Evolutionary conservation across 2,113 vertebrate species (phyloP), one percentile per base, ranked within the genome.

Genomic region (Murina feae): DNA sequence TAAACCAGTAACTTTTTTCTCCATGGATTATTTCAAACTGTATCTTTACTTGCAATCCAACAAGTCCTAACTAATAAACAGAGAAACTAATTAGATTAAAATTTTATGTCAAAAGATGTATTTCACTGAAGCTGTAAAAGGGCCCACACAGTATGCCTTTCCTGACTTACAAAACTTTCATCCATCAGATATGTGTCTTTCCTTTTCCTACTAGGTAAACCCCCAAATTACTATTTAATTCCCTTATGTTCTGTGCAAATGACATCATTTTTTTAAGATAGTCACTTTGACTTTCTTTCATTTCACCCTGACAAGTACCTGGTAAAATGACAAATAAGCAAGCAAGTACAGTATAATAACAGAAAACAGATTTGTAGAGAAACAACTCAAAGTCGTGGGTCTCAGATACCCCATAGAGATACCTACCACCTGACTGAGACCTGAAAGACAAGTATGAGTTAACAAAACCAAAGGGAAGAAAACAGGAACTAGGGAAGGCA

Each of bases 191-290:
- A 60, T 83, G 75, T 79, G 80, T 84, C 78, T 53, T 90, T 95
- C n/a, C 84, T 65, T 68, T 93, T 14, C 28, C 51, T 94, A 60
- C 25, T 35, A 91, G 42, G 9, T 86, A 89, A 89, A 66, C 39
- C 21, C 39, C 47, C 23, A 94, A 89, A 68, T 81, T 72, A 89
- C 35, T 89, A 91, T 74, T 75, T 95, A 95, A 85, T 91, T 93
- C n/a, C 63, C 17, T 74, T 87, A 82, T 9, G 82, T 17, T 53
- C 80, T 30, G 37, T 32, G 9, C 39, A 89, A 91, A 93, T 81
- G 20, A 68, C 4, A 32, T 60, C 74, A 55, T 86, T 84, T 87
- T 86, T 92, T 66, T 51, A 89, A 91, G 16, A 76, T 5, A 66
- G 23, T 72, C 85, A 82, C 65, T 78, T 76, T 81, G 21, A 55